Base-by-base conservation (phyloP, 2,797 vertebrate species). In the Semotilus atromaculatus region DNA sequence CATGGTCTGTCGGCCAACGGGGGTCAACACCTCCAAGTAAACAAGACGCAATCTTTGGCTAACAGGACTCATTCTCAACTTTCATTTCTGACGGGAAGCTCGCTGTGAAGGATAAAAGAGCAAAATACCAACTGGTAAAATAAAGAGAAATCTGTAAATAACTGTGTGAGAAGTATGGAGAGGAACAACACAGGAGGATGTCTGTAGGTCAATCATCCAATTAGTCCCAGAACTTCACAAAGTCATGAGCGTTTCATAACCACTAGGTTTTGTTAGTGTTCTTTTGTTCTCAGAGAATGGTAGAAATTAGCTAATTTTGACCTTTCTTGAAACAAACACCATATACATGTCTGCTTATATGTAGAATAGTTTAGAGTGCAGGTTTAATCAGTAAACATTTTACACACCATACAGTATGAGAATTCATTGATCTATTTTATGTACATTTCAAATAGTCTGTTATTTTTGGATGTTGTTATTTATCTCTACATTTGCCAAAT, bases 11-110 rank as follows among this genome's bases (percentile, higher is more conserved):
- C 84, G 55, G 83, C 82, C 85, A 86, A 85, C 81, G 21, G 58
- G 48, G 86, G 86, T 90, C 81, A 81, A 58, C 81, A 77, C 88
- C 85, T 86, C 72, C 18, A 82, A 88, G 83, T 62, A 81, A 82
- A 88, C 73, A 77, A 85, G 62, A 79, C n/a, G 34, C 80, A 77
- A 66, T 73, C 79, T 81, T 87, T 85, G 74, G 79, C 72, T 82
- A 77, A 89, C 84, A 66, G 77, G 53, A 75, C 62, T 80, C 60
- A 31, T 72, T 75, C 77, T 83, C 48, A 18, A 75, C 80, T 83
- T 82, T 85, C 71, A 86, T 88, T 84, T 85, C 23, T 40, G 43
- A 86, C 29, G 66, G 77, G 21, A 36, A 70, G 82, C 73, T 40
- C 7, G 26, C 10, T 3, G 40, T n/a, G 79, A 85, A 48, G 68